Percentiles rank a stretch among this genome's conserved stretches.
phyloP scores from a whole-genome alignment of 1,140 invertebrate species.

The Augochlora pura region DNA sequence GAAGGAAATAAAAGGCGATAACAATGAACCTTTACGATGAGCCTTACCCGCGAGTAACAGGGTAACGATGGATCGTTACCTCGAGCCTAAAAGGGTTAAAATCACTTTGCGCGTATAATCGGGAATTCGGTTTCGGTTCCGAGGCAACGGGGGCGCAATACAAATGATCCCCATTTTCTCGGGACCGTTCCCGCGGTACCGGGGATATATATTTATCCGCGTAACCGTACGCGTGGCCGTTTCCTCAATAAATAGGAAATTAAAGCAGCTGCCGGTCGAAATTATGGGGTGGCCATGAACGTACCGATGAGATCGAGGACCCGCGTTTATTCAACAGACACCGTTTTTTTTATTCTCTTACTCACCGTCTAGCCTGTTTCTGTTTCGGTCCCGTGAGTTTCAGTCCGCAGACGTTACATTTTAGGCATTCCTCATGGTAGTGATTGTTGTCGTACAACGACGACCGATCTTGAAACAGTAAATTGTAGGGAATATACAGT shows the following conservation, averaged over 20 bases:
- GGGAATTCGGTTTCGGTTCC: too few species aligned
- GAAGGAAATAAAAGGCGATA: too few species aligned
- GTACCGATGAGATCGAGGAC: too few species aligned
- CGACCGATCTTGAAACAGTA: slow-evolving; percentile 88
- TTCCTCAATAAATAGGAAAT: slow-evolving; percentile 11
- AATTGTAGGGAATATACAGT: slow-evolving; percentile 8
- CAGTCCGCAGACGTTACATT: slow-evolving; percentile 95
- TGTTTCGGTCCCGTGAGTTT: slow-evolving; percentile 95
- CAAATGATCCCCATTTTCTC: not conserved
- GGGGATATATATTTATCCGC: not conserved
- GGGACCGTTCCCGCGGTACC: not conserved
- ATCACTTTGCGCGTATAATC: too few species aligned
- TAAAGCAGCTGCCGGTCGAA: not conserved
- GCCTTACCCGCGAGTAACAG: too few species aligned
- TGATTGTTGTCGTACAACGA: slow-evolving; percentile 96
- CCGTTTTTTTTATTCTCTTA: slow-evolving; percentile 6
- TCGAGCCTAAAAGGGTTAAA: too few species aligned
- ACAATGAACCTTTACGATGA: too few species aligned
- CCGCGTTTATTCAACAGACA: not conserved
- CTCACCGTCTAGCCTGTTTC: slow-evolving; percentile 84
- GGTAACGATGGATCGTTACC: too few species aligned
- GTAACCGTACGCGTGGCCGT: not conserved
- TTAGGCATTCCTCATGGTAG: slow-evolving; percentile 97
- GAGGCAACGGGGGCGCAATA: not conserved
- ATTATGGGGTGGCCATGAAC: not conserved